These are phyloP conservation scores for Trichacis sp. DNA, from an alignment of 2,888 invertebrate genomes.

Conservation along the genomic window DNA sequence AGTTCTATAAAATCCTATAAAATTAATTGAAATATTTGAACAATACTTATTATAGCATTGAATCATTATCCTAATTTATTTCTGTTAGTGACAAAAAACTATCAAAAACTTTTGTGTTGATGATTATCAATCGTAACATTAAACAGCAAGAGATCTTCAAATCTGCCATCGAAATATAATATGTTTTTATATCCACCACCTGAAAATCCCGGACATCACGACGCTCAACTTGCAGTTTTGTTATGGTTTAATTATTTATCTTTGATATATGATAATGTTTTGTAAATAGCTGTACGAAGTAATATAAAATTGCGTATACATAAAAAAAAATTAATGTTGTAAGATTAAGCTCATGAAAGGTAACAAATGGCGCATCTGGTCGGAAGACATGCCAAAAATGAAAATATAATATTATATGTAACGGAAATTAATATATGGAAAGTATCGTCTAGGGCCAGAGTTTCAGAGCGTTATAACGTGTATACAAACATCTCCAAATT, in stretches of 20 bases:
- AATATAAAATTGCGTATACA: slow-evolving; percentile 26
- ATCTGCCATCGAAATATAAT: background rate
- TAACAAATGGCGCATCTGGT: slow-evolving; percentile 46
- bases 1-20: too few relatives aligned
- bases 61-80: too few relatives aligned
- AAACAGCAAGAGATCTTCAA: too few relatives aligned
- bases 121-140: too few relatives aligned
- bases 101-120: too few relatives aligned
- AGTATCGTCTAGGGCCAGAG: slow-evolving; percentile 8
- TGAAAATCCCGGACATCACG: too few relatives aligned
- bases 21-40: too few relatives aligned
- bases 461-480: too few relatives aligned
- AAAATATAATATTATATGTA: slow-evolving; percentile 47
- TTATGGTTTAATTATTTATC: slow-evolving; percentile 53
- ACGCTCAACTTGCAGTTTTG: slow-evolving; percentile 42
- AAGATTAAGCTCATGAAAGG: slow-evolving; percentile 27
- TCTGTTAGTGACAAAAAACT: too few relatives aligned
- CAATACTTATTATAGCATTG: too few relatives aligned
- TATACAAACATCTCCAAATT: background rate
- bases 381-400: slow-evolving; percentile 66
- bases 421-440: slow-evolving; percentile 19
- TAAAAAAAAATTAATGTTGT: slow-evolving; percentile 22
- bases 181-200: too few relatives aligned
- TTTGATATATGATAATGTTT: slow-evolving; percentile 36
- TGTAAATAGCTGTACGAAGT: slow-evolving; percentile 44